Conservation (phyloP, 64 coral and sea anemone genomes). For the Montipora capricornis region DNA sequence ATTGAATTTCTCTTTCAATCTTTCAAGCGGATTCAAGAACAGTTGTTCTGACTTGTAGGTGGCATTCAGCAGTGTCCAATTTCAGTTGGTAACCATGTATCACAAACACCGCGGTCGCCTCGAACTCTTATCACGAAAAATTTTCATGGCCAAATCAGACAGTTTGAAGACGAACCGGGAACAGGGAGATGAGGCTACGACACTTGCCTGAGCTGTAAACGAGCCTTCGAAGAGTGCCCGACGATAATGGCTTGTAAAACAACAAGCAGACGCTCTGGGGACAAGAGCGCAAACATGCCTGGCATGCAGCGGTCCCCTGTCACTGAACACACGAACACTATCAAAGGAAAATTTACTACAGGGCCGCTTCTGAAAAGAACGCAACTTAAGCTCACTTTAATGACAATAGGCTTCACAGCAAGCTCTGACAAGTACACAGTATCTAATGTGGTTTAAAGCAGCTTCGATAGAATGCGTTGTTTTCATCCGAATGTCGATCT, state of each 20-base stretch:
- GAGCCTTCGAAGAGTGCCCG: conserved; percentile 46
- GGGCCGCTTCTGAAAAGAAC: neutral
- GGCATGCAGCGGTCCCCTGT: conserved; percentile 28
- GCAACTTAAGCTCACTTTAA: conserved; percentile 57
- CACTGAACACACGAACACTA: conserved; percentile 46
- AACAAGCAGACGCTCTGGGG: conserved; percentile 37
- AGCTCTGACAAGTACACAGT: conserved; percentile 87
- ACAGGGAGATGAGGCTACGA: conserved; percentile 34
- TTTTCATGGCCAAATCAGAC: conserved; percentile 44
- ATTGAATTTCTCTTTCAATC: neutral
- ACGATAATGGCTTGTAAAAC: conserved; percentile 54
- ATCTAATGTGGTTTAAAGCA: conserved; percentile 92
- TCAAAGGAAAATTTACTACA: neutral
- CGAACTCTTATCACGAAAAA: conserved; percentile 36
- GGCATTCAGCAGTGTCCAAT: conserved; percentile 23
- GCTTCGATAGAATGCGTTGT: conserved; percentile 92
- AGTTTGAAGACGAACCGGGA: conserved; percentile 36
- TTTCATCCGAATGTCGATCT: conserved; percentile 90
- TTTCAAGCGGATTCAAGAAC: neutral
- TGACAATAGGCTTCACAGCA: conserved; percentile 53
- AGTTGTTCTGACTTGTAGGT: conserved; percentile 11
- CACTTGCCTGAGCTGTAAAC: conserved; percentile 69
- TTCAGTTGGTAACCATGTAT: conserved; percentile 36
- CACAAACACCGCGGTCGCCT: neutral
- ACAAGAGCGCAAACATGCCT: conserved; percentile 64